These are phyloP conservation scores for Neotragus pygmaeus DNA, from an alignment of 2,113 vertebrate genomes.

Conservation along the genomic window DNA sequence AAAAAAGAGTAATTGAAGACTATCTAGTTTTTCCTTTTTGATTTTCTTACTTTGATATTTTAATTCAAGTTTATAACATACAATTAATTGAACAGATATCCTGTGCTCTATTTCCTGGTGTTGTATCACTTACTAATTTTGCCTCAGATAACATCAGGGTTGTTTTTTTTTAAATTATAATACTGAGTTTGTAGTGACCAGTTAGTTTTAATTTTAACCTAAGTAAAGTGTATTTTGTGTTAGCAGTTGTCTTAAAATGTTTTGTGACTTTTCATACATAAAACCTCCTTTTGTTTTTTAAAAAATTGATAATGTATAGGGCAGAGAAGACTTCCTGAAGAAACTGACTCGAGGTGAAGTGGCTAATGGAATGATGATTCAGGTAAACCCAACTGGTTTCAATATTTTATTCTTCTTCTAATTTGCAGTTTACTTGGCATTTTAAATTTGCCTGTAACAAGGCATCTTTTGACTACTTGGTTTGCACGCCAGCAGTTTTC, in stretches of 20 bases:
- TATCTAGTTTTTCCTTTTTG: not conserved
- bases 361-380: conserved; percentile 22
- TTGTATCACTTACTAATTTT: not conserved
- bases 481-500: conserved; percentile 57
- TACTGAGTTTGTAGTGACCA: not conserved
- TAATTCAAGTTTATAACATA: not conserved
- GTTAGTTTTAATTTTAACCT: not conserved
- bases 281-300: not conserved
- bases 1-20: not conserved
- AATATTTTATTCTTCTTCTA: conserved; percentile 51
- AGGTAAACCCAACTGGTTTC: conserved; percentile 72
- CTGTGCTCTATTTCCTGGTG: not conserved
- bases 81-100: not conserved
- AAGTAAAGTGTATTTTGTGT: not conserved
- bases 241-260: not conserved
- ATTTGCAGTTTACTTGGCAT: conserved; percentile 53
- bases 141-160: not conserved
- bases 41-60: not conserved
- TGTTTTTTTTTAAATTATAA: not conserved
- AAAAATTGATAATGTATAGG: conserved; percentile 44
- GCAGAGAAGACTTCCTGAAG: conserved; percentile 66
- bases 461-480: conserved; percentile 49
- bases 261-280: not conserved
- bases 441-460: conserved; percentile 60
- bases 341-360: conserved; percentile 61